Evolutionary conservation across 2,888 invertebrate species (phyloP).

Genomic region (Junonia oenone): DNA sequence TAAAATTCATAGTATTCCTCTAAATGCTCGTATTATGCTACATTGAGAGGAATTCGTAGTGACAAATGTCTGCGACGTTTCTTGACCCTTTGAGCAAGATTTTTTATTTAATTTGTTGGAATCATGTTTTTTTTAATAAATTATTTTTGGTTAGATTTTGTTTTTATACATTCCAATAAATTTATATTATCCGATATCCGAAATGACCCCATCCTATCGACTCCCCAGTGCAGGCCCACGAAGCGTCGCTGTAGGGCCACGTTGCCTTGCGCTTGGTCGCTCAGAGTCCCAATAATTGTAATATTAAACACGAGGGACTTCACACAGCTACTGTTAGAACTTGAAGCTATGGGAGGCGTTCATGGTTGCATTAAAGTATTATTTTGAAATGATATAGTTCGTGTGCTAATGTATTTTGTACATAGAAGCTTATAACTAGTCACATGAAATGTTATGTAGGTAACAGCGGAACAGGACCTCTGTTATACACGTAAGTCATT

Average conservation of each 20-base stretch:
- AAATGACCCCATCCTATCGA: constrained; percentile 4
- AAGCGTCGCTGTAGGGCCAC: constrained; percentile 44
- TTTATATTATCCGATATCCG: neutral
- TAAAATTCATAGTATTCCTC: too few species aligned
- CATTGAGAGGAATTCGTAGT: neutral
- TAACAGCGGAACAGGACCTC: neutral
- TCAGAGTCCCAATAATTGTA: neutral
- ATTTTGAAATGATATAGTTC: neutral
- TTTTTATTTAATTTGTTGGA: neutral
- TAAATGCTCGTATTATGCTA: too few species aligned
- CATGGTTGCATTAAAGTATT: neutral
- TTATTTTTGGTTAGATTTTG: neutral
- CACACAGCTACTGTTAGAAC: neutral
- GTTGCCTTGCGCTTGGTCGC: constrained; percentile 23
- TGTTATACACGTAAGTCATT: neutral
- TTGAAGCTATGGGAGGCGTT: neutral
- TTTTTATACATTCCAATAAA: neutral
- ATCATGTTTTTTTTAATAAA: neutral
- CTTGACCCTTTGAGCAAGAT: neutral
- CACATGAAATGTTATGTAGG: neutral
- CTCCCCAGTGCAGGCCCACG: constrained; percentile 64
- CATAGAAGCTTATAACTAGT: neutral
- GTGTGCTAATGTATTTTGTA: neutral
- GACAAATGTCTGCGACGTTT: constrained; percentile 9
- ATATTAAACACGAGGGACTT: neutral